Evolutionary conservation across 2,888 invertebrate genomes (phyloP).

Genomic region (Diachrysia chrysitis): DNA sequence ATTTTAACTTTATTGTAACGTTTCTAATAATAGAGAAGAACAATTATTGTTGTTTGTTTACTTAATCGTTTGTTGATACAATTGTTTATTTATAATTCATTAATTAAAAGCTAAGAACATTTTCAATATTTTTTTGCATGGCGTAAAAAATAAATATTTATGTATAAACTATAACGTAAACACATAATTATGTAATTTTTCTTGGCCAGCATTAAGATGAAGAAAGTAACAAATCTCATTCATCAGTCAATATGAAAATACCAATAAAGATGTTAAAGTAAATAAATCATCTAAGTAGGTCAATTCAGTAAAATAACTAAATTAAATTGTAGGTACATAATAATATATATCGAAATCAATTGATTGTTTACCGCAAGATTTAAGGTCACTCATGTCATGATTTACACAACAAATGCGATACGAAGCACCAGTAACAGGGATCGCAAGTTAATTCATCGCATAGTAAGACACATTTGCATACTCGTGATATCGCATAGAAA

Average conservation of each 20-base stretch:
- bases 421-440: constrained; percentile 69
- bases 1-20: constrained; percentile 77
- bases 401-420: constrained; percentile 63
- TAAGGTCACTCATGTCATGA: constrained; percentile 59
- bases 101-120: too few relatives aligned
- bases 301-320: constrained; percentile 25
- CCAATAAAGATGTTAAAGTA: background rate
- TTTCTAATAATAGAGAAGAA: constrained; percentile 69
- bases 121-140: too few relatives aligned
- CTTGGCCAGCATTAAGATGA: too few relatives aligned
- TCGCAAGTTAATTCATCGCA: constrained; percentile 69
- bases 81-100: background rate
- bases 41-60: constrained; percentile 49
- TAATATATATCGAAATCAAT: constrained; percentile 27
- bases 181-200: too few relatives aligned
- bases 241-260: background rate
- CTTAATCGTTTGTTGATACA: constrained; percentile 3
- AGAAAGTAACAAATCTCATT: too few relatives aligned
- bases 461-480: constrained; percentile 73
- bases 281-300: background rate
- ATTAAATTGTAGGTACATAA: too few relatives aligned
- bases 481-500: constrained; percentile 75
- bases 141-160: too few relatives aligned
- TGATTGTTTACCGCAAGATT: constrained; percentile 57
- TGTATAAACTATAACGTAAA: too few relatives aligned